Evolutionary conservation across 2,888 invertebrate species (phyloP).

Genomic region (Lypha dubia): DNA sequence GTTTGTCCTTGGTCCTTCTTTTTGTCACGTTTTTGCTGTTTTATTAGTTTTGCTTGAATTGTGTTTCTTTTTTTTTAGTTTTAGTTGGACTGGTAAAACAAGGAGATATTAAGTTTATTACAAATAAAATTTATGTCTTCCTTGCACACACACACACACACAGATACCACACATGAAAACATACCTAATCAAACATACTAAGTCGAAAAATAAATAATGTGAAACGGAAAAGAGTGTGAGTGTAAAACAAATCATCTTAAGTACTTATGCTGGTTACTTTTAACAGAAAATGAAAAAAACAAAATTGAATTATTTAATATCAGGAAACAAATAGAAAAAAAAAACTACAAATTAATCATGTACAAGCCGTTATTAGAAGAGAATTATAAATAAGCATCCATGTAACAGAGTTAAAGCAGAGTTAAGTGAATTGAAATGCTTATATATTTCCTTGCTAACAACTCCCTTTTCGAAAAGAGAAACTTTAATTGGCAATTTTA

Average conservation of each 20-base stretch:
- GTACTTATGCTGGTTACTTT: background rate
- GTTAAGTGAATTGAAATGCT: too few species aligned
- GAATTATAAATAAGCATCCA: too few species aligned
- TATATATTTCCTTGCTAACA: too few species aligned
- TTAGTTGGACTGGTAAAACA: background rate
- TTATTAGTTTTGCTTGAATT: constrained; percentile 21
- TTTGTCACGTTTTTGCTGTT: constrained; percentile 1
- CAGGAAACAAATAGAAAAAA: background rate
- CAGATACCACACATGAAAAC: too few species aligned
- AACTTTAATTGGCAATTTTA: too few species aligned
- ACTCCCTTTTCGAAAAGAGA: too few species aligned
- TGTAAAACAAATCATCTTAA: background rate
- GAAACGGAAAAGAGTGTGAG: background rate
- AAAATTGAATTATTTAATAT: constrained; percentile 11
- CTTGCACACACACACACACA: background rate
- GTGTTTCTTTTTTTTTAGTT: background rate
- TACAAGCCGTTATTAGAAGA: background rate
- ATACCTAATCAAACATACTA: too few species aligned
- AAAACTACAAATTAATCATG: background rate
- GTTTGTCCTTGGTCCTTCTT: background rate
- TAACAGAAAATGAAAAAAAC: too few species aligned
- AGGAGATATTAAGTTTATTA: constrained; percentile 21
- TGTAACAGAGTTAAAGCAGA: too few species aligned
- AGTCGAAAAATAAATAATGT: background rate
- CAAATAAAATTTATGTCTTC: constrained; percentile 47